Base-by-base conservation (phyloP, 2,113 vertebrate species). In the Perca fluviatilis region DNA sequence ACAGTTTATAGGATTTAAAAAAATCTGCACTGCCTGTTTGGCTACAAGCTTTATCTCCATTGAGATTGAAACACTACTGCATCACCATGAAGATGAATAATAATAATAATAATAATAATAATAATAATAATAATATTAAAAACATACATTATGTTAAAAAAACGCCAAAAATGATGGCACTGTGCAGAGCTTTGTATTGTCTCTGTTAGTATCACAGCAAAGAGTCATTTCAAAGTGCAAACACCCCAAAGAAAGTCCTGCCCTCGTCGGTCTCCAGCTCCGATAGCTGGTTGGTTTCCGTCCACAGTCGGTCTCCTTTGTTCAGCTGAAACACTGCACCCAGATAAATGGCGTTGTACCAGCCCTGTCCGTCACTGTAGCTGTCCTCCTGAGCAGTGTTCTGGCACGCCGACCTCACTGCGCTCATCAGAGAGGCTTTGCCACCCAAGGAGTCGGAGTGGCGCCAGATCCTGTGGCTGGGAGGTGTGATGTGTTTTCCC, bases 231-330 rank as follows among this genome's bases (percentile, higher is more conserved):
- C 54, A 96, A 53, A 96, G 87, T 33, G 94, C 93, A 66, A 96
- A 96, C 2, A 90, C 93, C 0, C 95, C 95, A 12, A 96, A 96
- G 67, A 95, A 96, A 0, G 92, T 95, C 49, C 91, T 91, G 15
- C 95, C 94, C 0, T 88, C 80, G 0, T 91, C 91, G 0, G 63
- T 81, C 46, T 95, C 94, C 78, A 96, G 84, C 16, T 80, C 40
- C 0, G 69, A 15, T 7, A 89, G 74, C 73, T 75, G 86, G 19
- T 86, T 81, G 43, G 92, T 95, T 3, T 80, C 69, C 0, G 95
- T 95, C 88, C 77, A 62, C 79, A 96, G 90, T 6, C 0, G 33
- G 92, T 96, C 95, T 0, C 93, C 94, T 9, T n/a, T 27, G 1
- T 89, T 43, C 47, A 96, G 92, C 15, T 87, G 84, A 36, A 96